Evolutionary conservation across 2,888 invertebrate species (phyloP), one percentile per base, ranked within the genome.

Genomic region (Nematopogon swammerdamellus): DNA sequence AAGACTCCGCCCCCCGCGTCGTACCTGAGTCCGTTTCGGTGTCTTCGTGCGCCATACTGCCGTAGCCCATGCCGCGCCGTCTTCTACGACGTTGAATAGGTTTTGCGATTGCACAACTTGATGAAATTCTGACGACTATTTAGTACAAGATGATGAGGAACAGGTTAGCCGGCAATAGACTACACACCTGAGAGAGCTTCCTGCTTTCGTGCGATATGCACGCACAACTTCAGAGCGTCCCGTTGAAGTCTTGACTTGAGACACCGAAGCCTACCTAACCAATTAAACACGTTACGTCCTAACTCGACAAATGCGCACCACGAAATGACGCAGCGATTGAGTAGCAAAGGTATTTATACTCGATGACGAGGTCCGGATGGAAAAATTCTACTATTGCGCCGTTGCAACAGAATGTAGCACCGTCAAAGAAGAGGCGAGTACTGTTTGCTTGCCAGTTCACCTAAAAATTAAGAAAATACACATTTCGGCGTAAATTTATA

Each of bases 301-400:
- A 62, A 64, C 62, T 63, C 60, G 60, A 65, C 61, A 65, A 67
- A 62, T 64, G 68, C 76, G 75, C 76, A 79, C 75, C 77, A 76
- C 76, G 76, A 74, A 63, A 75, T 75, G 73, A 72, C 64, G 67
- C 62, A 68, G 72, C 73, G 72, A 72, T 67, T 66, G 65, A 65
- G 59, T 5, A 48, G 5, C 25, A 14, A 14, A 14, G 4, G 6
- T 36, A 36, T 36, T 36, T 36, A 36, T 36, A 36, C 11, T 3
- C 36, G 4, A 3, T 14, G n/a, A 14, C 36, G 14, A 4, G 4
- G 36, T 36, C 8, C 6, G 11, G 14, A 14, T 3, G 11, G 3
- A 14, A 36, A 36, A 36, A 36, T 3, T 3, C 3, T 3, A 14
- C 11, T 36, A 36, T 36, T 36, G 11, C 36, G 36, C 11, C 11